Conservation (phyloP, 2,797 vertebrate species). For the Psittacula derbiana region DNA sequence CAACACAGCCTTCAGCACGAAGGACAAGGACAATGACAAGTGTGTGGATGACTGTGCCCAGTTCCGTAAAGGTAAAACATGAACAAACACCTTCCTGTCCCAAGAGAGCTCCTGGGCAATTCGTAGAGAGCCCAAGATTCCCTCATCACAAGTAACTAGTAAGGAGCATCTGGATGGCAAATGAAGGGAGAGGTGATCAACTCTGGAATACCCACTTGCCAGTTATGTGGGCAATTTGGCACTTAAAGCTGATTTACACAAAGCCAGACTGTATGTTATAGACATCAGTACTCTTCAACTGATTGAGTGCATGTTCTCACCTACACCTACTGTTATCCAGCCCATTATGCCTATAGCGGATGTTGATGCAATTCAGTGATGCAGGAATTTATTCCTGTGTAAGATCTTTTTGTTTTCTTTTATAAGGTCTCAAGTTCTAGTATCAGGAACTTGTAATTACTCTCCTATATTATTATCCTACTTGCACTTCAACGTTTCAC, state of each 20-base stretch:
- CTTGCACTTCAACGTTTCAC: not conserved
- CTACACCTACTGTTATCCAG: not conserved
- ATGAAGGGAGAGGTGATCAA: not conserved
- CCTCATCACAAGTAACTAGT: not conserved
- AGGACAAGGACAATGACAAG: conserved; percentile 97
- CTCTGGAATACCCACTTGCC: not conserved
- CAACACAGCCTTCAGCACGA: conserved; percentile 98
- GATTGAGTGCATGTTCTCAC: not conserved
- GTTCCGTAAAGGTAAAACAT: conserved; percentile 87
- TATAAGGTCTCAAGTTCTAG: not conserved
- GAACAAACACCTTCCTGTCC: not conserved
- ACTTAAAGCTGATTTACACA: not conserved
- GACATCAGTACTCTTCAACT: not conserved
- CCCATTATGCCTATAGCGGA: not conserved
- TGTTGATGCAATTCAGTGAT: not conserved
- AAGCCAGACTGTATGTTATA: not conserved
- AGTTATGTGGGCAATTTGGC: not conserved
- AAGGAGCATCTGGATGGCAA: not conserved
- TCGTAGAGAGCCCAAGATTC: accelerated
- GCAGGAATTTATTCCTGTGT: not conserved
- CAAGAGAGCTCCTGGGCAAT: accelerated
- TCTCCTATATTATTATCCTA: not conserved
- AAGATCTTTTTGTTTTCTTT: not conserved
- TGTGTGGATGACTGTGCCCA: conserved; percentile 91
- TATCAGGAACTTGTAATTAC: not conserved